Conservation (phyloP, 2,888 invertebrate species). For the Calliopum simillimum region DNA sequence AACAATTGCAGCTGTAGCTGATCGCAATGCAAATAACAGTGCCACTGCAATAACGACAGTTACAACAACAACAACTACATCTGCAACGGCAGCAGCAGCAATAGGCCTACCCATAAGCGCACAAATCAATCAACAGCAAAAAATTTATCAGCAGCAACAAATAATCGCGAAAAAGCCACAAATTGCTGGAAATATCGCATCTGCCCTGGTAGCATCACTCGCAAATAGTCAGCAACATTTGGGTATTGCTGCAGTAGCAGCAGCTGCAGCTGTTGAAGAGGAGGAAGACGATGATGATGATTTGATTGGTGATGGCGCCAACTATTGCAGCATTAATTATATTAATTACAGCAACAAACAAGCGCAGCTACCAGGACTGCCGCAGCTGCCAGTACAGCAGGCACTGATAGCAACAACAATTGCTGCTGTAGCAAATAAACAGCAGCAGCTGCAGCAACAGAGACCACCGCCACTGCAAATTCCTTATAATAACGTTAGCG, state of each 20-base stretch:
- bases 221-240: conserved; percentile 18
- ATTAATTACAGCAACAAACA: conserved; percentile 84
- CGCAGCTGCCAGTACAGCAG: conserved; percentile 37
- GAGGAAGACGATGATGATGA: conserved; percentile 95
- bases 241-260: conserved; percentile 71
- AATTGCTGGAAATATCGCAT: conserved; percentile 19
- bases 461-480: conserved; percentile 51
- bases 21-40: conserved; percentile 48
- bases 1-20: conserved; percentile 46
- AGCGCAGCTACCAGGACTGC: conserved; percentile 60
- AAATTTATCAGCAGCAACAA: conserved; percentile 13
- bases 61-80: conserved; percentile 45
- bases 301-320: conserved; percentile 93
- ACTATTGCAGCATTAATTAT: conserved; percentile 78
- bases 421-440: conserved; percentile 51
- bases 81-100: conserved; percentile 38
- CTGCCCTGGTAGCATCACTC: conserved; percentile 6
- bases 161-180: conserved; percentile 11
- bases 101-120: conserved; percentile 23
- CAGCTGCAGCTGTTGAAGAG: conserved; percentile 94
- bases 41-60: conserved; percentile 41
- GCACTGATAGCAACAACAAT: conserved; percentile 51
- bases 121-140: conserved; percentile 20
- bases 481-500: conserved; percentile 39
- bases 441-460: conserved; percentile 43